Percentiles rank a stretch among this genome's conserved stretches.
phyloP scores from a whole-genome alignment of 35 echinoderm and acorn worm species.

The Apostichopus californicus region DNA sequence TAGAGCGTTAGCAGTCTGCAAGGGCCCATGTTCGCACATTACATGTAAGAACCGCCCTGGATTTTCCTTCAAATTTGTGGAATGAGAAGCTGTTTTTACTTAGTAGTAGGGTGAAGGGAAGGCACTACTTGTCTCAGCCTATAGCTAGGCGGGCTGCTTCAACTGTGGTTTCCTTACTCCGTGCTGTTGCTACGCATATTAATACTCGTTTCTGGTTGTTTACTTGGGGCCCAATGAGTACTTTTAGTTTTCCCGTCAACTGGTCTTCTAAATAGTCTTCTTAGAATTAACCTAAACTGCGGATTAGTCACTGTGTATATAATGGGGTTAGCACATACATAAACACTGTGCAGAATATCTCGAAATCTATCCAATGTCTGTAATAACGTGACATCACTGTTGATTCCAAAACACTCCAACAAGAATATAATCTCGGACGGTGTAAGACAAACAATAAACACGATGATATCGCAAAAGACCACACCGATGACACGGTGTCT shows the following conservation, averaged over 20 bases:
- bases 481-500: constrained; percentile 38
- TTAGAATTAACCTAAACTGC: constrained; percentile 27
- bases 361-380: neutral
- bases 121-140: too few species aligned
- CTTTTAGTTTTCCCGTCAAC: neutral
- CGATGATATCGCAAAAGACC: constrained; percentile 32
- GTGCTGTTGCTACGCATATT: constrained; percentile 1
- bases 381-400: neutral
- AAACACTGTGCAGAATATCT: constrained; percentile 5
- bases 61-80: too few species aligned
- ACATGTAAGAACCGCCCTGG: too few species aligned
- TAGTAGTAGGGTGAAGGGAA: too few species aligned
- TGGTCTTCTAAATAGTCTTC: neutral
- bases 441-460: constrained; percentile 38
- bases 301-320: constrained; percentile 43
- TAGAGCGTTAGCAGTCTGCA: too few species aligned
- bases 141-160: too few species aligned
- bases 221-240: neutral
- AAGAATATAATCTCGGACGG: constrained; percentile 7
- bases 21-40: too few species aligned
- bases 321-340: constrained; percentile 37
- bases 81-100: too few species aligned
- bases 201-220: constrained; percentile 6
- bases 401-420: constrained; percentile 2
- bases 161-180: too few species aligned